These are phyloP conservation scores for Protonemura montana DNA, from an alignment of 2,888 invertebrate genomes.

Conservation along the genomic window DNA sequence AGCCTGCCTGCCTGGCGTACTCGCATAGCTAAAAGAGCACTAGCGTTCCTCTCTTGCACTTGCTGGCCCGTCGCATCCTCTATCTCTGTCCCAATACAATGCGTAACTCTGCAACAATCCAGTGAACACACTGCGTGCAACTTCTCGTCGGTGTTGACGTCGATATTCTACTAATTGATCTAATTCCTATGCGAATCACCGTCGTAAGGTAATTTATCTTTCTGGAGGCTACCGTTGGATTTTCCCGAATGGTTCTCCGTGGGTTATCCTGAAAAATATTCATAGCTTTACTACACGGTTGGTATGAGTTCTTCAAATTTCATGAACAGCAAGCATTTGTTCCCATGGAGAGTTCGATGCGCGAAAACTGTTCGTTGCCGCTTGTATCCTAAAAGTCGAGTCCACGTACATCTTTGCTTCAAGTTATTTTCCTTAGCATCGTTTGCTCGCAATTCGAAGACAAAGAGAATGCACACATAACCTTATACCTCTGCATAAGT, in stretches of 20 bases:
- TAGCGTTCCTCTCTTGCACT: not conserved
- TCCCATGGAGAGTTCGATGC: not conserved
- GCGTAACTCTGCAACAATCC: slow-evolving; percentile 3
- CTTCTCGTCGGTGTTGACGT: not conserved
- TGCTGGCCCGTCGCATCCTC: not conserved
- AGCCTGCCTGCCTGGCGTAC: not conserved
- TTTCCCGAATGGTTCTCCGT: too few species aligned
- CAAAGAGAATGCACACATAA: not conserved
- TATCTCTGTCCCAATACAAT: not conserved
- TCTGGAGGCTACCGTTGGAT: too few species aligned
- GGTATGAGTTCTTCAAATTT: too few species aligned
- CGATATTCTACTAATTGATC: not conserved
- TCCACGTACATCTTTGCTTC: not conserved
- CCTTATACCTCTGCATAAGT: not conserved
- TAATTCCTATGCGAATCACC: not conserved
- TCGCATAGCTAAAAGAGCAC: not conserved
- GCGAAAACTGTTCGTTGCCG: not conserved
- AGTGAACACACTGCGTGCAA: not conserved
- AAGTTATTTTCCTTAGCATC: not conserved
- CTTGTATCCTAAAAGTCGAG: not conserved
- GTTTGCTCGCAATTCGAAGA: not conserved
- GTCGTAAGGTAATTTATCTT: too few species aligned
- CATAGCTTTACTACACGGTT: too few species aligned
- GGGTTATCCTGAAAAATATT: too few species aligned
- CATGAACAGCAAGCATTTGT: not conserved